These are phyloP conservation scores for Latheticus oryzae DNA, from an alignment of 2,888 invertebrate species.

Conservation along the genomic window DNA sequence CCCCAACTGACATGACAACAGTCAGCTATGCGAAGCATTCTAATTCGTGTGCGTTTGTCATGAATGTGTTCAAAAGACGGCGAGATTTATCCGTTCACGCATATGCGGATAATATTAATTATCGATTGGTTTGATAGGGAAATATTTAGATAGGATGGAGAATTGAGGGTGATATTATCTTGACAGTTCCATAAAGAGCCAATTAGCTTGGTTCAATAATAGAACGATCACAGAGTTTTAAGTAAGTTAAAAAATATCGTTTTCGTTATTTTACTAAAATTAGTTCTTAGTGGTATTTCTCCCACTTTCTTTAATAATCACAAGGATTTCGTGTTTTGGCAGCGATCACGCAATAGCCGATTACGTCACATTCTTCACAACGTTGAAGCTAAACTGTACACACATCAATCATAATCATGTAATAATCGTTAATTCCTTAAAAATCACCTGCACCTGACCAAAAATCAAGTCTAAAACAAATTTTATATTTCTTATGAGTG, in stretches of 20 bases:
- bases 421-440: no score
- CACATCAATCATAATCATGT: no score
- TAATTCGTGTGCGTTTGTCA: conserved; percentile 37
- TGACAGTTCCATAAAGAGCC: conserved; percentile 24
- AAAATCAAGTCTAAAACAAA: no score
- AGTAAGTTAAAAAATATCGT: no score
- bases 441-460: no score
- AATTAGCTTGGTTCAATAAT: conserved; percentile 31
- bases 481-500: no score
- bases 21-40: conserved; percentile 39
- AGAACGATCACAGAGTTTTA: no score
- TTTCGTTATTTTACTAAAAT: no score
- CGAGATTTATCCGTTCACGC: conserved; percentile 29
- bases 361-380: background rate
- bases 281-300: conserved; percentile 1
- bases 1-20: conserved; percentile 40
- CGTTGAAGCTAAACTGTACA: no score
- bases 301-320: background rate
- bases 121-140: conserved; percentile 31
- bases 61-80: conserved; percentile 30
- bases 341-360: conserved; percentile 19
- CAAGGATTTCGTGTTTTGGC: conserved; percentile 14
- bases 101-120: conserved; percentile 35
- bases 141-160: conserved; percentile 32
- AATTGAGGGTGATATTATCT: conserved; percentile 32